Conservation (phyloP, 2,797 vertebrate species). For the Mareca penelope region DNA sequence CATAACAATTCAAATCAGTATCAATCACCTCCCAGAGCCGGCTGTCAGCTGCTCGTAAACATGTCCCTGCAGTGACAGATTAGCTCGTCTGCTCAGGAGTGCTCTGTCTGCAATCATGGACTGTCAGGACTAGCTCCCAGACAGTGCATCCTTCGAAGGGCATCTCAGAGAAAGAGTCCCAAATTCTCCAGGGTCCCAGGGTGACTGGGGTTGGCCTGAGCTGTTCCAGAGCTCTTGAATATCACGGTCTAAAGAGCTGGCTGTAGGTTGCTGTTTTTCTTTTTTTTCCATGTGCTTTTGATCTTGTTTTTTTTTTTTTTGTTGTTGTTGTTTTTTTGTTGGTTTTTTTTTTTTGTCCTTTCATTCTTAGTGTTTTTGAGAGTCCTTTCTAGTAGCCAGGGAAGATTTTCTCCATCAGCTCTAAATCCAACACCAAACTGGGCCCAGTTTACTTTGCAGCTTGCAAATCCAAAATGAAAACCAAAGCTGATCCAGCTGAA, state of each 20-base stretch:
- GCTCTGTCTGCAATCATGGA: background rate
- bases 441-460: background rate
- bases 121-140: background rate
- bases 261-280: background rate
- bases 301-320: background rate
- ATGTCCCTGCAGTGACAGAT: conserved; percentile 12
- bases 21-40: background rate
- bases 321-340: background rate
- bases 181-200: background rate
- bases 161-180: accelerated
- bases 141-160: background rate
- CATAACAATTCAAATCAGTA: conserved; percentile 55
- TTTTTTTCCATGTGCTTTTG: background rate
- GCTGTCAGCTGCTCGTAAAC: conserved; percentile 26
- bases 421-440: background rate
- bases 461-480: conserved; percentile 7
- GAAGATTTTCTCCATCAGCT: background rate
- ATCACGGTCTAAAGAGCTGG: background rate
- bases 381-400: background rate
- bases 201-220: background rate
- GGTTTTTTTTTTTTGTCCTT: background rate
- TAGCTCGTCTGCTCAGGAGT: background rate
- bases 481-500: background rate
- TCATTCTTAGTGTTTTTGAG: background rate
- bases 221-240: background rate